A percentile compares a stretch with the other conserved stretches of the same genome.
Evolutionary conservation across 2,113 vertebrate genomes (phyloP).

Genomic region (Thunnus maccoyii): DNA sequence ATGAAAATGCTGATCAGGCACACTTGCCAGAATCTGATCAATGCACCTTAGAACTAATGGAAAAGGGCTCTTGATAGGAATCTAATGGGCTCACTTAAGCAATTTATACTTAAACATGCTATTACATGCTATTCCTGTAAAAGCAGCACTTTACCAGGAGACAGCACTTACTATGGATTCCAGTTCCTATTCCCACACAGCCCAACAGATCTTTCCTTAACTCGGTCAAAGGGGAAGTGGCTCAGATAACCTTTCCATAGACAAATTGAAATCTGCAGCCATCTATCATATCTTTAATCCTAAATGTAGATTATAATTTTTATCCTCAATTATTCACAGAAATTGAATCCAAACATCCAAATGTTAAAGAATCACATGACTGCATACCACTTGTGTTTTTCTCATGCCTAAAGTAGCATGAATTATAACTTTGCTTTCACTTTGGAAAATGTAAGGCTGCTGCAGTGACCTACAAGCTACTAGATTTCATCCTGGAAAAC

Average conservation of each 20-base stretch:
- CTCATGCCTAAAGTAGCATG: neutral
- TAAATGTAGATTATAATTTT: too few species aligned
- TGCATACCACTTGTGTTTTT: neutral
- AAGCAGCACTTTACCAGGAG: slow-evolving; percentile 54
- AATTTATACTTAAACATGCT: slow-evolving; percentile 67
- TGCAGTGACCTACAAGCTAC: neutral
- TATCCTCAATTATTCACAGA: too few species aligned
- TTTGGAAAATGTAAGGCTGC: neutral
- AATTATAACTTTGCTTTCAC: neutral
- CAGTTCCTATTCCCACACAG: slow-evolving; percentile 2
- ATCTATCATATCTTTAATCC: neutral
- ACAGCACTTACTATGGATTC: slow-evolving; percentile 44
- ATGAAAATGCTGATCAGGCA: slow-evolving; percentile 55
- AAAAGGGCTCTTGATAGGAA: slow-evolving; percentile 73
- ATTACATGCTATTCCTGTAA: slow-evolving; percentile 69
- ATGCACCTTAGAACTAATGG: slow-evolving; percentile 73
- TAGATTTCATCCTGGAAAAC: neutral
- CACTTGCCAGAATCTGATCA: slow-evolving; percentile 67
- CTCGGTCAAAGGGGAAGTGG: neutral
- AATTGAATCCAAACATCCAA: neutral
- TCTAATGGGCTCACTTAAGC: slow-evolving; percentile 73
- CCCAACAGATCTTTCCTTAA: neutral
- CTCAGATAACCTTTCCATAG: neutral
- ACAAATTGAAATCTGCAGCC: slow-evolving; percentile 1
- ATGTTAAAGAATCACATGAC: neutral